phyloP scores from a whole-genome alignment of 2,888 invertebrate species.

The Conchocele bisecta region DNA sequence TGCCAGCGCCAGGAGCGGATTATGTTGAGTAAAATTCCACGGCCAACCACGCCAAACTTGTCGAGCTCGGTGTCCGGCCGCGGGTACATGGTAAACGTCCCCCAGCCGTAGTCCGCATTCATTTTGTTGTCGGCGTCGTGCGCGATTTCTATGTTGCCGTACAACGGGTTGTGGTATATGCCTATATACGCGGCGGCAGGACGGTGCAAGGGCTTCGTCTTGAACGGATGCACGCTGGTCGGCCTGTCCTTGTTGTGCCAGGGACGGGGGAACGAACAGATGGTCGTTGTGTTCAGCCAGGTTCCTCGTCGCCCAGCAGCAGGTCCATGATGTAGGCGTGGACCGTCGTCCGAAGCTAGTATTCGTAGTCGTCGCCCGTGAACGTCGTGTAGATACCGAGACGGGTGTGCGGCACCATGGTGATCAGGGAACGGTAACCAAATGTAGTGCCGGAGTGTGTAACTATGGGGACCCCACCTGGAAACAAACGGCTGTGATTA shows the following conservation, averaged over 20 bases:
- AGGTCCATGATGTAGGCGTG: constrained; percentile 64
- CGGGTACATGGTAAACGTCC: constrained; percentile 1
- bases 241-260: too few relatives aligned
- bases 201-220: too few relatives aligned
- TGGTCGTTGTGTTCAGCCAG: too few relatives aligned
- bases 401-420: constrained; percentile 52
- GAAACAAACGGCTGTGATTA: not conserved
- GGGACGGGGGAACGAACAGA: too few relatives aligned
- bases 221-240: too few relatives aligned
- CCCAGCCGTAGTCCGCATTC: too few relatives aligned
- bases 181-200: not conserved
- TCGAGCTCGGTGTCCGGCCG: constrained; percentile 1
- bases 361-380: constrained; percentile 53
- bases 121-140: too few relatives aligned
- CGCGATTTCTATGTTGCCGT: not conserved
- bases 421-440: constrained; percentile 60
- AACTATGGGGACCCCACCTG: constrained; percentile 57
- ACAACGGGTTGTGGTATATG: not conserved
- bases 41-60: constrained; percentile 5
- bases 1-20: not conserved
- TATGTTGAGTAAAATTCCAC: not conserved
- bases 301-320: too few relatives aligned
- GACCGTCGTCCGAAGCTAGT: constrained; percentile 54
- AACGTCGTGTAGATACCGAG: constrained; percentile 60
- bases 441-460: constrained; percentile 62